A percentile compares a stretch with the other conserved stretches of the same genome.
Evolutionary conservation across 2,113 vertebrate species (phyloP).

Genomic region (Lichenostomus cassidix): DNA sequence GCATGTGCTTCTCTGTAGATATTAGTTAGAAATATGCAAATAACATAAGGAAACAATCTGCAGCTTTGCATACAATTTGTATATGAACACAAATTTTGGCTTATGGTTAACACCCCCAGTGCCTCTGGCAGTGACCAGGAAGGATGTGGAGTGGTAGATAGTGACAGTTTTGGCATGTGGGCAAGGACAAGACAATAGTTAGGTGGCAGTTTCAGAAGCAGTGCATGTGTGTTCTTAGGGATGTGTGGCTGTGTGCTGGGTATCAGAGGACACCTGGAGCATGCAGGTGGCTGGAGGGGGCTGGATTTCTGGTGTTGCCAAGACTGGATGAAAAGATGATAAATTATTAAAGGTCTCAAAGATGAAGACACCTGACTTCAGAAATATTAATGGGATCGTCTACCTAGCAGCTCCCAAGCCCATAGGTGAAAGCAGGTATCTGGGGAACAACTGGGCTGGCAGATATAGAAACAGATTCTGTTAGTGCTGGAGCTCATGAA

Average conservation of each 20-base stretch:
- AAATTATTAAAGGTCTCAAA: neutral
- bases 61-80: constrained; percentile 16
- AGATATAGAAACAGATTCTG: neutral
- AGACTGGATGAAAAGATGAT: neutral
- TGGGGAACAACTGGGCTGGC: neutral
- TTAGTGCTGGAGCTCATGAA: neutral
- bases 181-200: neutral
- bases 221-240: neutral
- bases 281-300: neutral
- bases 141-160: neutral
- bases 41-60: neutral
- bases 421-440: neutral
- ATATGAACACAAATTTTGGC: neutral
- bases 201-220: neutral
- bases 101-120: neutral
- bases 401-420: neutral
- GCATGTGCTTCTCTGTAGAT: neutral
- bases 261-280: neutral
- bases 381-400: neutral
- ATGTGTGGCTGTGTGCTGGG: neutral
- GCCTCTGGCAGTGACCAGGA: neutral
- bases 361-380: neutral
- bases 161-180: neutral
- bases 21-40: constrained; percentile 7
- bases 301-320: neutral